Base-by-base conservation (phyloP, 2,797 vertebrate genomes). In the Siniperca undulata region DNA sequence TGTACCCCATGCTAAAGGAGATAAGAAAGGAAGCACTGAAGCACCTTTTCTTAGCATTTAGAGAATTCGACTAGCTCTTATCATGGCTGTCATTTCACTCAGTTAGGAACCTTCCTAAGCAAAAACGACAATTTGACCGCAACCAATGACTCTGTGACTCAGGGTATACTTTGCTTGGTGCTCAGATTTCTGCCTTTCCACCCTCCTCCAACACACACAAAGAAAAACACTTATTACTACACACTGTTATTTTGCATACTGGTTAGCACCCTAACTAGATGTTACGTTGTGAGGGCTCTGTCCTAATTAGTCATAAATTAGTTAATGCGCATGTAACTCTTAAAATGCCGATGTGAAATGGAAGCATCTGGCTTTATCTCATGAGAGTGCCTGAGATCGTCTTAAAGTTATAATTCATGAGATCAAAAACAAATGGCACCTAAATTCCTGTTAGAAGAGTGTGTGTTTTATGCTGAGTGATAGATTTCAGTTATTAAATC, bases 281-380 rank as follows among this genome's bases (percentile, higher is more conserved):
- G 30, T n/a, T 34, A 10, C n/a, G 11, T 40, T 48, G 22, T 48
- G 9, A 22, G 24, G 5, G 9, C 11, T 58, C 2, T 9, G 27
- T 59, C 59, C n/a, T 30, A 44, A 61, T 74, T 20, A 74, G 38
- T 83, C 60, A 69, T 81, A 20, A 44, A 70, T 80, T 27, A 58
- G 10, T 70, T 42, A 77, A 38, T 55, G 34, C 40, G 42, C 16
- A 62, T 74, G 55, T 72, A 76, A 80, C 64, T 76, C 44, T 65
- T 70, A 8, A 53, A 70, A 55, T 72, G 52, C 36, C 50, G 38
- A 0, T n/a, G 13, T 68, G 40, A 68, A 72, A 36, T 16, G 3
- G 44, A 82, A 58, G 0, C 48, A 34, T 38, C 9, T 61, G 16
- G 7, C 19, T 34, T 64, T 19, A 64, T 60, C 5, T 10, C 14